Percentiles rank a stretch among this genome's conserved stretches.
These are phyloP conservation scores for Chrysodeixis includens DNA, from an alignment of 2,888 invertebrate genomes.

Conservation along the genomic window DNA sequence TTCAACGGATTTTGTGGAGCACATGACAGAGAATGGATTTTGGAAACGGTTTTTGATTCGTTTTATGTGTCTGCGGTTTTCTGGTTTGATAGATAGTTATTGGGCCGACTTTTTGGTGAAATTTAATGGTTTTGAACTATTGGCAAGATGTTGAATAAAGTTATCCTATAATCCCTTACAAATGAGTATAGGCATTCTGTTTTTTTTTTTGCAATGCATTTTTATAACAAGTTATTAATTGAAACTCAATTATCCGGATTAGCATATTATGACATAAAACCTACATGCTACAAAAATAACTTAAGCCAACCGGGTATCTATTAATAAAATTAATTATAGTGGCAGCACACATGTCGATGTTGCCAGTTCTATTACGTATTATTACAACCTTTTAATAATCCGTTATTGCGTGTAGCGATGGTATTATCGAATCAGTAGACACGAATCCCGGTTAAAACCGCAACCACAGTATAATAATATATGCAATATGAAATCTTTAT, in stretches of 20 bases:
- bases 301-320: not conserved
- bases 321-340: slow-evolving; percentile 32
- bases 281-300: not conserved
- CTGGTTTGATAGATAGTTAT: not conserved
- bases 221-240: no score
- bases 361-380: slow-evolving; percentile 24
- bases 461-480: no score
- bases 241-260: no score
- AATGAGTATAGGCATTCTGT: no score
- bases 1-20: slow-evolving; percentile 7
- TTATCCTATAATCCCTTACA: no score
- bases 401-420: slow-evolving; percentile 40
- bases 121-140: not conserved
- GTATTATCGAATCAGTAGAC: slow-evolving; percentile 37
- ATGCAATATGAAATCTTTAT: no score
- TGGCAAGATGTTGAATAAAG: no score
- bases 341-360: slow-evolving; percentile 29
- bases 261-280: no score
- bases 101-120: not conserved
- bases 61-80: not conserved
- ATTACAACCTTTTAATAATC: slow-evolving; percentile 47
- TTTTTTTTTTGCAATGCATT: no score
- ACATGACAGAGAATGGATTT: slow-evolving; percentile 28
- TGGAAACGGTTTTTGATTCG: slow-evolving; percentile 12
- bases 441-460: slow-evolving; percentile 33